These are phyloP conservation scores for Leucophenga maculata DNA, from an alignment of 2,888 invertebrate genomes.

Conservation along the genomic window DNA sequence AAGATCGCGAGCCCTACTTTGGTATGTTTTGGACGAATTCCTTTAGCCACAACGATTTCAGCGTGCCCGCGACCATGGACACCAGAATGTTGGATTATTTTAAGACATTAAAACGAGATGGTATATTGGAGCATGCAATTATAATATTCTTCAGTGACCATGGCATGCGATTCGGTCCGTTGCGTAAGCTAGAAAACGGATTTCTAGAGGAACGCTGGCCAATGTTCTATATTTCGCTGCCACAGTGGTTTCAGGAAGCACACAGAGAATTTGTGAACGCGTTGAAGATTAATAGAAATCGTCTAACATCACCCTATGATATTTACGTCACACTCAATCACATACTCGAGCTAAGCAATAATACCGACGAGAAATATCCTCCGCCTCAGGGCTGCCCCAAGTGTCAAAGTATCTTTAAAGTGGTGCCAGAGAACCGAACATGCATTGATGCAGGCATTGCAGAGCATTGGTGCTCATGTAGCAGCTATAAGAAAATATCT, in stretches of 20 bases:
- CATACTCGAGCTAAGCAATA: constrained; percentile 74
- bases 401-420: constrained; percentile 79
- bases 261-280: constrained; percentile 74
- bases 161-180: constrained; percentile 78
- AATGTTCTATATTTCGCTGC: constrained; percentile 80
- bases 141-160: constrained; percentile 85
- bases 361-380: constrained; percentile 60
- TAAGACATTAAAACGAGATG: constrained; percentile 74
- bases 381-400: constrained; percentile 75
- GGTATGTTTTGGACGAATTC: constrained; percentile 86
- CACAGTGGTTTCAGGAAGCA: constrained; percentile 75
- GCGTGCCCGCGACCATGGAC: constrained; percentile 79
- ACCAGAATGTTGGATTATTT: constrained; percentile 76
- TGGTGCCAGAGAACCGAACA: constrained; percentile 76
- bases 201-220: constrained; percentile 86
- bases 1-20: constrained; percentile 75
- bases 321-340: constrained; percentile 80
- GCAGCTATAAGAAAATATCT: constrained; percentile 71
- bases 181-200: constrained; percentile 78
- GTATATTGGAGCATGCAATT: constrained; percentile 78
- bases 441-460: constrained; percentile 80
- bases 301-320: constrained; percentile 82
- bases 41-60: constrained; percentile 80
- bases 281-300: constrained; percentile 76
- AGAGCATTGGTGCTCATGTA: constrained; percentile 84